Conservation (phyloP, 1,140 invertebrate genomes). For the Tenebrio molitor region DNA sequence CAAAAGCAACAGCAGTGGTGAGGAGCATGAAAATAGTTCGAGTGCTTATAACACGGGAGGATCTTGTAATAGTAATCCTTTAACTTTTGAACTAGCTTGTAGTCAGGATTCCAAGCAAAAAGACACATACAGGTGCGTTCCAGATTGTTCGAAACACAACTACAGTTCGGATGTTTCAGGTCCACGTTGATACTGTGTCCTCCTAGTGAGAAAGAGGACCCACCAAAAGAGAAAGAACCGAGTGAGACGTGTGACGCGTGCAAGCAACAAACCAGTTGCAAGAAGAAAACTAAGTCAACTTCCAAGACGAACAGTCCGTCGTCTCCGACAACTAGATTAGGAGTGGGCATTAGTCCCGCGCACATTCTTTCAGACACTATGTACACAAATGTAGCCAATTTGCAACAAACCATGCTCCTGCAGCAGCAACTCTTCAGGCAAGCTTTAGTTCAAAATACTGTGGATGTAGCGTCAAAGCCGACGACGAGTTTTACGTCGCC, state of each 20-base stretch:
- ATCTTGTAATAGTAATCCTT: slow-evolving; percentile 79
- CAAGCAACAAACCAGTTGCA: slow-evolving; percentile 53
- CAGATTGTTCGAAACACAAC: background rate
- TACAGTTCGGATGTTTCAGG: slow-evolving; percentile 36
- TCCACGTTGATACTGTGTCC: slow-evolving; percentile 68
- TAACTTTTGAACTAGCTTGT: slow-evolving; percentile 73
- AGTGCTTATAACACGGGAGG: slow-evolving; percentile 86
- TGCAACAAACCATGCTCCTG: slow-evolving; percentile 80
- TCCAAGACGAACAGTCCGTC: slow-evolving; percentile 58
- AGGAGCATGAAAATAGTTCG: slow-evolving; percentile 76
- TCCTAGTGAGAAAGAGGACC: slow-evolving; percentile 60
- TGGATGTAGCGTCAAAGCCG: slow-evolving; percentile 61
- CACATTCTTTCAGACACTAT: slow-evolving; percentile 71
- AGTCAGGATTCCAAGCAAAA: slow-evolving; percentile 68
- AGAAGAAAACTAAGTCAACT: slow-evolving; percentile 59
- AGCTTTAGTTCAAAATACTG: slow-evolving; percentile 65
- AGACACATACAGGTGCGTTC: slow-evolving; percentile 59
- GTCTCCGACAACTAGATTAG: slow-evolving; percentile 59
- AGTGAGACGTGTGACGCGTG: slow-evolving; percentile 55
- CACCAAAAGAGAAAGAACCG: slow-evolving; percentile 54
- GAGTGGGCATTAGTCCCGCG: slow-evolving; percentile 47
- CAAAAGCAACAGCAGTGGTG: slow-evolving; percentile 70
- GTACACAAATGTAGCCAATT: slow-evolving; percentile 81
- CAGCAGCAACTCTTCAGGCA: slow-evolving; percentile 80
- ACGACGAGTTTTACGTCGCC: slow-evolving; percentile 69